Evolutionary conservation across 1,140 invertebrate species (phyloP).

Genomic region (Eufriesea mexicana): DNA sequence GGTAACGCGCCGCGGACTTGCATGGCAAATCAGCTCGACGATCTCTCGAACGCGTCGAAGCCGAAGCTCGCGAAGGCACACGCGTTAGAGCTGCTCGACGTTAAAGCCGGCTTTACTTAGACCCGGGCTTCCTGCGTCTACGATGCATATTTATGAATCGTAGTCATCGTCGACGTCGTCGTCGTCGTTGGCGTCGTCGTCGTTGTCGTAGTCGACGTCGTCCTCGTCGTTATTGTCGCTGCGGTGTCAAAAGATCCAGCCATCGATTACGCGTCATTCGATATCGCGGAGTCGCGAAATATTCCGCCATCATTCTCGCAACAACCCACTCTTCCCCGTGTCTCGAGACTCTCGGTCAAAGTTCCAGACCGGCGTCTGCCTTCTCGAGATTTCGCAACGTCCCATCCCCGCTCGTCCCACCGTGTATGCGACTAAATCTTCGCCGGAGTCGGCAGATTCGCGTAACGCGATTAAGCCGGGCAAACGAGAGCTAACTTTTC

Average conservation of each 20-base stretch:
- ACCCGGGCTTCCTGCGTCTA: conserved; percentile 45
- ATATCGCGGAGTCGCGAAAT: background rate
- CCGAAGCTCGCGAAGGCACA: conserved; percentile 42
- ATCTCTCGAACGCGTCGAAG: conserved; percentile 23
- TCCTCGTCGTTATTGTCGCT: conserved; percentile 36
- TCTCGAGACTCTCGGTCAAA: background rate
- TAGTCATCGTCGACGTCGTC: conserved; percentile 53
- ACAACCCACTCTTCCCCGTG: background rate
- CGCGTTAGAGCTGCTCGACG: conserved; percentile 49
- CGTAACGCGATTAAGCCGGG: conserved; percentile 16
- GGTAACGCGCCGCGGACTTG: background rate
- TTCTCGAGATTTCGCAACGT: background rate
- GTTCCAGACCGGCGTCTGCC: background rate
- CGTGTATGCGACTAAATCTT: background rate
- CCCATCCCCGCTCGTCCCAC: background rate
- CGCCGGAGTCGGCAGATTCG: background rate
- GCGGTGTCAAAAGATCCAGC: conserved; percentile 43
- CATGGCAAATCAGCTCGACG: conserved; percentile 1
- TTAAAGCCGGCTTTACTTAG: conserved; percentile 62
- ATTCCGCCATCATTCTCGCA: background rate
- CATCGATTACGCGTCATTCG: conserved; percentile 69
- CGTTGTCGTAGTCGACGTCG: background rate
- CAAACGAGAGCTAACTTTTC: conserved; percentile 31
- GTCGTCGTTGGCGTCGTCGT: conserved; percentile 1
- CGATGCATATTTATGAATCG: conserved; percentile 73